Evolutionary conservation across 2,113 vertebrate genomes (phyloP), one percentile per base, ranked within the genome.

Genomic region (Gallinago jamesoni): DNA sequence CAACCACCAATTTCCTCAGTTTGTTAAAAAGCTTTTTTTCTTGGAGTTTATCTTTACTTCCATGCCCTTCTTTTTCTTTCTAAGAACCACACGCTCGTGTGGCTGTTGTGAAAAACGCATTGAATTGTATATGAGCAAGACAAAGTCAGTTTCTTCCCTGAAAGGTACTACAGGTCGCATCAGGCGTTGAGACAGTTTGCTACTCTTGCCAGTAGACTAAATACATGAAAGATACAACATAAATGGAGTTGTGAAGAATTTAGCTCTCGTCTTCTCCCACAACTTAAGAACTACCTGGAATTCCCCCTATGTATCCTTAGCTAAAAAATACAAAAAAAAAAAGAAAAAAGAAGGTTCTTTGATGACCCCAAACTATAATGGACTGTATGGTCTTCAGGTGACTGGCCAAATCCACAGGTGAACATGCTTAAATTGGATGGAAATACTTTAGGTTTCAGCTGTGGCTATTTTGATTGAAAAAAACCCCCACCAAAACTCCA

Each of bases 81-180:
- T 39, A 72, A 83, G 56, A 37, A 67, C 3, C 18, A 2, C 9
- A 14, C 14, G 35, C 19, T 43, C 27, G 14, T 2, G 11, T 8
- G n/a, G 21, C 31, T 67, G 25, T 15, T 48, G 13, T 3, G 67
- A 55, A 76, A 59, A 30, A 55, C 5, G 12, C 24, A 10, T 3
- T 10, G 7, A 75, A 33, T 0, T 21, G 12, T 18, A 37, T 14
- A 57, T 4, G 63, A 53, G 4, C 0, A 2, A 78, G 35, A 57
- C 30, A 35, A 31, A 62, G 30, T 23, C 70, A 45, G 27, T 7
- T 59, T 47, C 37, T 57, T 8, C 33, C 67, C 52, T 62, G 14
- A n/a, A 52, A 69, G 48, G 14, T n/a, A 57, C 45, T 20, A 59
- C 10, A 81, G 8, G 11, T 8, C 20, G 39, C 50, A 23, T 30